These are phyloP conservation scores for Phrynosoma blainvillii DNA, from an alignment of 2,113 vertebrate species.

Conservation along the genomic window DNA sequence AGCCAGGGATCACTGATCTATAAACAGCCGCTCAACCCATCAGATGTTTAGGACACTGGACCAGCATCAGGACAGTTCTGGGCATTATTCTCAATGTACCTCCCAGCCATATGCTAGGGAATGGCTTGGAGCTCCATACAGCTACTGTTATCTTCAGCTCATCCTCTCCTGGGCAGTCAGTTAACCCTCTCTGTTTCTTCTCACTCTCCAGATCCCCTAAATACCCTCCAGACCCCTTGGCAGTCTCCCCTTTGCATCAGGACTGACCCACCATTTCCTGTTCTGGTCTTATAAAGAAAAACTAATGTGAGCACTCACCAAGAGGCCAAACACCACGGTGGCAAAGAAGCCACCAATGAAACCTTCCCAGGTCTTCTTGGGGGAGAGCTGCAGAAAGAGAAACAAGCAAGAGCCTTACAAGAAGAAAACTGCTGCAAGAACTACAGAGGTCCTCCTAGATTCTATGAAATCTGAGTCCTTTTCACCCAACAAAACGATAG, in stretches of 20 bases:
- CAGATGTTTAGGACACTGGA: not conserved
- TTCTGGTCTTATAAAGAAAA: not conserved
- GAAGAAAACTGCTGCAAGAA: too few relatives aligned
- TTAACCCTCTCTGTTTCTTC: too few relatives aligned
- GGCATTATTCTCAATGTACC: not conserved
- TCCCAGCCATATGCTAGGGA: too few relatives aligned
- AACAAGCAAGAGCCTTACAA: not conserved
- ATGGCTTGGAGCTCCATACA: too few relatives aligned
- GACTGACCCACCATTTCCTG: not conserved
- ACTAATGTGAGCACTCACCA: slow-evolving; percentile 78
- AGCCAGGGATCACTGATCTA: not conserved
- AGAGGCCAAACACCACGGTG: slow-evolving; percentile 92
- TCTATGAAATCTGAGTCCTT: too few relatives aligned
- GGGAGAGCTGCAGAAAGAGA: slow-evolving; percentile 86
- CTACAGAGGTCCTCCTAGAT: too few relatives aligned
- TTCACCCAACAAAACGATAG: too few relatives aligned
- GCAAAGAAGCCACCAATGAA: slow-evolving; percentile 97
- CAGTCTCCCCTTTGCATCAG: too few relatives aligned
- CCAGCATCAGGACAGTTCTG: not conserved
- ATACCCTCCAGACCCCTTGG: too few relatives aligned
- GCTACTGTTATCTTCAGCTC: too few relatives aligned
- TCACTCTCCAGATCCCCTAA: not conserved
- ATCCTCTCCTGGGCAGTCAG: too few relatives aligned
- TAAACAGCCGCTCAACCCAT: not conserved
- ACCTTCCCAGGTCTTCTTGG: slow-evolving; percentile 99